A percentile compares a stretch with the other conserved stretches of the same genome.
phyloP scores from a whole-genome alignment of 2,888 invertebrate genomes.

The Euzophera pinguis region DNA sequence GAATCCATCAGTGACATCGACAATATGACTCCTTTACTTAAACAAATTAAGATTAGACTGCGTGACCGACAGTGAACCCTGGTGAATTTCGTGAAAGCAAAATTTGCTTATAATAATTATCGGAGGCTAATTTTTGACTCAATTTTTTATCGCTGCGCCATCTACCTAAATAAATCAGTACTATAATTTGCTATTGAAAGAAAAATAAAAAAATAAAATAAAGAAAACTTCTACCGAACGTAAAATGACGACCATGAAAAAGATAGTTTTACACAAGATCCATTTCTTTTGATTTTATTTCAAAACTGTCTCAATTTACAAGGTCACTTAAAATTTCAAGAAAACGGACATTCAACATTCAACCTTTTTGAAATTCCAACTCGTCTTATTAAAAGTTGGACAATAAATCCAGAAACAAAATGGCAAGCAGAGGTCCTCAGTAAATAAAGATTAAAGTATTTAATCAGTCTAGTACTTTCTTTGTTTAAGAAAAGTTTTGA shows the following conservation, averaged over 20 bases:
- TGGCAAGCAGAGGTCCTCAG: conserved; percentile 53
- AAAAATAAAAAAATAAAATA: no score
- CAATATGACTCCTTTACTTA: conserved; percentile 68
- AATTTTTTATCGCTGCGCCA: no score
- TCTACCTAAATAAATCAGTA: no score
- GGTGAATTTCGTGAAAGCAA: no score
- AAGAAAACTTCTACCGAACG: neutral
- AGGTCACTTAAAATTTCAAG: conserved; percentile 11
- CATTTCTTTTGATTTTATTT: neutral
- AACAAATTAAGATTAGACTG: conserved; percentile 31
- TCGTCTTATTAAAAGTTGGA: conserved; percentile 58
- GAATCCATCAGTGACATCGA: conserved; percentile 68
- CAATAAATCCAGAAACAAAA: conserved; percentile 68
- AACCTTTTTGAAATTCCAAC: conserved; percentile 24
- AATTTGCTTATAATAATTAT: no score
- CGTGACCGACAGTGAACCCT: neutral
- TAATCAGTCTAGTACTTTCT: conserved; percentile 56
- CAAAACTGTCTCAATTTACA: neutral
- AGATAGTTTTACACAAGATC: neutral
- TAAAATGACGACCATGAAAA: neutral
- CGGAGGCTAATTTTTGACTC: no score
- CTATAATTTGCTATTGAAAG: no score
- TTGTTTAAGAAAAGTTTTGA: conserved; percentile 62
- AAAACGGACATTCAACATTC: neutral
- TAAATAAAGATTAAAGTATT: conserved; percentile 76